These are phyloP conservation scores for Oryzias melastigma DNA, from an alignment of 2,113 vertebrate genomes.

Conservation along the genomic window DNA sequence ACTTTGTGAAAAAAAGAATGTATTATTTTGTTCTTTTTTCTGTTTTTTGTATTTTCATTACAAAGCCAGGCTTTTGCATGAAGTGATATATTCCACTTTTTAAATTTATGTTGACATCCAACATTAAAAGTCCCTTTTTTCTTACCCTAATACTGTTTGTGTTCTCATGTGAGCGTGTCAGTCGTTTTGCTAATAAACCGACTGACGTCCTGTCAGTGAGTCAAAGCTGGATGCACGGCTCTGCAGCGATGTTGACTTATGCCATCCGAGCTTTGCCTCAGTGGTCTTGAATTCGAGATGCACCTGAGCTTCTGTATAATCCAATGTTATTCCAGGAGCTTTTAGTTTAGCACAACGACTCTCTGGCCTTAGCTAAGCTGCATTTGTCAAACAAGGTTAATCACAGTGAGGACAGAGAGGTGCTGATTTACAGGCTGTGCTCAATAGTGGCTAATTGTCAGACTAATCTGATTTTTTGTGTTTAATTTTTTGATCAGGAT, in stretches of 20 bases:
- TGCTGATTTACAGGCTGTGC: constrained; percentile 59
- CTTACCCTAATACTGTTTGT: too few species aligned
- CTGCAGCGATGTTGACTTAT: constrained; percentile 54
- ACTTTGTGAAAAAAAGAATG: too few species aligned
- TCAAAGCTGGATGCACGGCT: constrained; percentile 21
- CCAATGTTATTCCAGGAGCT: constrained; percentile 66
- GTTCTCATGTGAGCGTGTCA: not conserved
- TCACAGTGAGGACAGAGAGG: constrained; percentile 39
- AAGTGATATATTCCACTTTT: too few species aligned
- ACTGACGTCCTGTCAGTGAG: not conserved
- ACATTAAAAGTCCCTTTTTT: too few species aligned
- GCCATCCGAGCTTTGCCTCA: constrained; percentile 63
- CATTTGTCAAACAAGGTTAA: constrained; percentile 73
- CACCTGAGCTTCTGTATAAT: constrained; percentile 70
- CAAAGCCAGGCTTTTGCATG: too few species aligned
- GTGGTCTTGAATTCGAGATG: constrained; percentile 63
- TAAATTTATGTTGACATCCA: too few species aligned
- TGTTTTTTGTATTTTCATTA: too few species aligned
- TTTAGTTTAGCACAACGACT: constrained; percentile 56
- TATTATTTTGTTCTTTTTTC: too few species aligned
- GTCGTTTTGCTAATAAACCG: not conserved
- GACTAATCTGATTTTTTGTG: not conserved
- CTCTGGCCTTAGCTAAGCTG: constrained; percentile 58
- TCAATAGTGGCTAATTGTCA: constrained; percentile 17
- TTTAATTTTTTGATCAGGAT: not conserved